Evolutionary conservation across 2,113 vertebrate genomes (phyloP), one percentile per base, ranked within the genome.

Genomic region (Marmota flaviventris): DNA sequence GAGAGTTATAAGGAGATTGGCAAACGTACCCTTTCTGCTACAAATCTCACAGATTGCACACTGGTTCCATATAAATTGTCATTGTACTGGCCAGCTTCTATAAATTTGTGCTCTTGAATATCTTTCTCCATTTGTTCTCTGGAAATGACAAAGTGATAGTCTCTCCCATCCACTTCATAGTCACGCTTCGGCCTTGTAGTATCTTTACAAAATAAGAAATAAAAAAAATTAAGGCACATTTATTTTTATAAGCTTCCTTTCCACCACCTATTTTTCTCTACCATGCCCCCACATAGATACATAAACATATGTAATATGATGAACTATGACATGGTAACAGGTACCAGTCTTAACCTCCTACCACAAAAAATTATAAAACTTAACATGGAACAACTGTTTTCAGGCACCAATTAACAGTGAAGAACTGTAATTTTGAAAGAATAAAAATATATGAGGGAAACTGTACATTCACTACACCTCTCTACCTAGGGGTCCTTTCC

Each of bases 21-120:
- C 11, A 78, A 93, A 98, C 99, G 96, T 98, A 99, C 99, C 99
- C 99, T 99, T 98, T 99, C 99, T 83, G 99, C 99, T 98, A 99
- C 99, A 27, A 99, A 99, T 99, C 99, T 99, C 96, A 99, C 99
- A 73, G 99, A 99, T 96, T 99, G 99, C 98, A 99, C 99, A 32
- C 99, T 99, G 45, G 99, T 99, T 89, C 99, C 99, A 45, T 99
- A 99, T 91, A 99, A 99, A 97, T 99, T 99, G 97, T 99, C 99
- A 8, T 99, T 99, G 98, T 99, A 99, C 98, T 99, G 99, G 95
- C 99, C 99, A 1, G 99, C 99, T 98, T 99, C 99, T 85, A 99
- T 99, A 98, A 99, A 99, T 98, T 99, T 99, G 99, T 99, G 99
- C 98, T 99, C 99, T 99, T 99, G 99, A 94, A 99, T 99, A 96